phyloP scores from a whole-genome alignment of 1,140 invertebrate genomes.

The Rhagoletis zephyria region DNA sequence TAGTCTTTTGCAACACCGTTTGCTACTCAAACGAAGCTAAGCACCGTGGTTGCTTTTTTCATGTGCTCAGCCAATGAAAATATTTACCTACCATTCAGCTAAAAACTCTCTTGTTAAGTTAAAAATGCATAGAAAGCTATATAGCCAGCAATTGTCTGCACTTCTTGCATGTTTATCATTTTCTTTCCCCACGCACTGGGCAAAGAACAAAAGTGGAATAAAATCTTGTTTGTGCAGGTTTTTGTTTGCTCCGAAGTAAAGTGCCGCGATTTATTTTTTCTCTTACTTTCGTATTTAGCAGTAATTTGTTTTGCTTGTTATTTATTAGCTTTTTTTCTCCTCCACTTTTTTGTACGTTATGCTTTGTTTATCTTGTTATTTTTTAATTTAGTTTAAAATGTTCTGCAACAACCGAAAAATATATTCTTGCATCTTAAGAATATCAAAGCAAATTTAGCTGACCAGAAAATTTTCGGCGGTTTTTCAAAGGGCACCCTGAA shows the following conservation, averaged over 20 bases:
- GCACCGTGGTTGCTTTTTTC: neutral
- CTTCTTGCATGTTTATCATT: slow-evolving; percentile 4
- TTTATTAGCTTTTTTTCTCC: neutral
- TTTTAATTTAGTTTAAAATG: slow-evolving; percentile 21
- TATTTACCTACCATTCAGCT: slow-evolving; percentile 24
- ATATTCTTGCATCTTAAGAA: too few species aligned
- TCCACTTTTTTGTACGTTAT: neutral
- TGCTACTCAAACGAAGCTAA: slow-evolving; percentile 1
- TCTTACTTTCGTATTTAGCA: slow-evolving; percentile 8
- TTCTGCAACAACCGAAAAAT: too few species aligned
- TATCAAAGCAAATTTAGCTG: too few species aligned
- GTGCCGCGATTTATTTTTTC: neutral
- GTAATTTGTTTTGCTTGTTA: slow-evolving; percentile 34
- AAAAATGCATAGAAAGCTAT: neutral
- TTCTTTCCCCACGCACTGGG: neutral
- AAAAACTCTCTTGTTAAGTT: neutral
- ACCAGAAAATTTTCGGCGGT: too few species aligned
- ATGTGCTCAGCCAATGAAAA: neutral
- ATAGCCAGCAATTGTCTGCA: too few species aligned
- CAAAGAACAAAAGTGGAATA: neutral
- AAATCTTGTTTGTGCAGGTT: neutral
- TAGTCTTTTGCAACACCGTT: slow-evolving; percentile 1
- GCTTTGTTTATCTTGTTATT: neutral
- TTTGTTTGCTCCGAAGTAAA: neutral
- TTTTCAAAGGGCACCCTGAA: too few species aligned